Evolutionary conservation across 2,888 invertebrate species (phyloP).

Genomic region (Drosophila nr. perissopoda): DNA sequence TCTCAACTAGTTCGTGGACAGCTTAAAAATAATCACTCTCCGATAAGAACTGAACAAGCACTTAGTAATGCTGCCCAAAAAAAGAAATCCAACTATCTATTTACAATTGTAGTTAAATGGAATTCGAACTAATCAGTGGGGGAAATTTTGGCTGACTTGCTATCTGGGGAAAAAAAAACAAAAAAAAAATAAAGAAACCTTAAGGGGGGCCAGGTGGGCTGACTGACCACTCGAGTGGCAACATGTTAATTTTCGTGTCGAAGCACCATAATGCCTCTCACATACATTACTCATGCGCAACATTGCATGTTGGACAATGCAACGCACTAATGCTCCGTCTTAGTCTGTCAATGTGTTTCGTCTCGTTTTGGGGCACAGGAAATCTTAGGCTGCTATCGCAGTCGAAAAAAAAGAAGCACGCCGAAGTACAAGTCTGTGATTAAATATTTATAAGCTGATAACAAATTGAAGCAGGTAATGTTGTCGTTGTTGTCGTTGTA

Average conservation of each 20-base stretch:
- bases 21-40: slow-evolving; percentile 15
- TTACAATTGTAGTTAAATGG: slow-evolving; percentile 27
- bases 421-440: slow-evolving; percentile 79
- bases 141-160: slow-evolving; percentile 14
- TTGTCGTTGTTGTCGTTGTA: slow-evolving; percentile 11
- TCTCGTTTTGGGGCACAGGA: slow-evolving; percentile 22
- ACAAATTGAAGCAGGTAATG: slow-evolving; percentile 69
- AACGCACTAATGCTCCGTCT: background rate
- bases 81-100: slow-evolving; percentile 37
- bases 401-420: slow-evolving; percentile 45
- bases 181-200: background rate
- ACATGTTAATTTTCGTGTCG: slow-evolving; percentile 80
- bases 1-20: background rate
- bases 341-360: background rate
- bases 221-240: slow-evolving; percentile 48
- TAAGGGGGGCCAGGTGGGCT: slow-evolving; percentile 20
- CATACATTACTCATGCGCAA: slow-evolving; percentile 69
- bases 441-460: slow-evolving; percentile 81
- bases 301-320: slow-evolving; percentile 13
- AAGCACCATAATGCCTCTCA: slow-evolving; percentile 53
- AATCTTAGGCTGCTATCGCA: slow-evolving; percentile 60
- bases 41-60: slow-evolving; percentile 36
- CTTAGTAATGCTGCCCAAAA: slow-evolving; percentile 22
- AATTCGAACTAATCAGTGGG: slow-evolving; percentile 25
- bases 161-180: slow-evolving; percentile 30